Base-by-base conservation (phyloP, 2,113 vertebrate genomes). In the Sisor rabdophorus region DNA sequence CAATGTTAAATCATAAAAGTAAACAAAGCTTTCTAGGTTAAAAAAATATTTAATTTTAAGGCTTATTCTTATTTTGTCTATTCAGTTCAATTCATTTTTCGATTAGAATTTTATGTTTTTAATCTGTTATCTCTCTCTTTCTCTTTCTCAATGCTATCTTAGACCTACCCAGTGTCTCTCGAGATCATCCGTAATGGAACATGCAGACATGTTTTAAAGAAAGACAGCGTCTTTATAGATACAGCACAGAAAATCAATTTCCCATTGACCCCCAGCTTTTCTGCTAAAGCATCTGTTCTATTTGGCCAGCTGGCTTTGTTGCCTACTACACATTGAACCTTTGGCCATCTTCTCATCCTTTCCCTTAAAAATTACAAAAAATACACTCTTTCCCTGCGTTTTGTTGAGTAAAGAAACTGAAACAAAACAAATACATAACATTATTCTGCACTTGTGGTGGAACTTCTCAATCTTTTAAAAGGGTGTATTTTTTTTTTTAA, bases 161-260 rank as follows among this genome's bases (percentile, higher is more conserved):
- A 26, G 61, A 73, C 71, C 71, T 82, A 76, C 54, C 20, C 70
- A 48, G 16, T 69, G 58, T 83, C 80, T 72, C 65, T 36, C 30
- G 36, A 56, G 75, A 40, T 60, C 24, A n/a, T 61, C 50, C 40
- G 26, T 82, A 80, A 83, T 76, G 54, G 71, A 74, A 36, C 79
- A 64, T 69, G 70, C 75, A 69, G 55, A 56, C 63, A 36, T 60
- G 55, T 70, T 83, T 85, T 83, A 65, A 81, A 79, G 81, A 77
- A 40, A 47, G 72, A 69, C 52, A 61, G 74, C 8, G 59, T 80
- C 79, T 82, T 61, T 82, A 79, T 83, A 85, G 77, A 80, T 78
- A 81, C 75, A 79, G 75, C 63, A 59, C 69, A 76, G 75, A 83
- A 84, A 85, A 83, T 83, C 78, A 82, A 85, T 83, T 80, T 80